A percentile compares a stretch with the other conserved stretches of the same genome.
Conservation (phyloP, 2,888 invertebrate species). For the Adineta ricciae region DNA sequence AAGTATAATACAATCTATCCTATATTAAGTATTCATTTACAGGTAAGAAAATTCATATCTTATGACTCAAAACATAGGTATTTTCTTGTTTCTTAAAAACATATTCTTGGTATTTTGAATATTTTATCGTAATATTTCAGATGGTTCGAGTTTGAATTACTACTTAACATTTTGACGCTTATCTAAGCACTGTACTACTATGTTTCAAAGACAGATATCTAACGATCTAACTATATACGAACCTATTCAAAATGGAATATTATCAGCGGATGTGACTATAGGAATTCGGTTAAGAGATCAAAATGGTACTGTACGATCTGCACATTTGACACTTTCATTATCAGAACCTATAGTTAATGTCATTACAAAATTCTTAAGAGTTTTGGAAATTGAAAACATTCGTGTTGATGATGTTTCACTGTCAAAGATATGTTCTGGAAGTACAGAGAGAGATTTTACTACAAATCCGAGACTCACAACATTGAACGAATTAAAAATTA, state of each 20-base stretch:
- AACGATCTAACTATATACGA: background rate
- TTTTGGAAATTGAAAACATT: background rate
- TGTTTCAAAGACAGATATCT: background rate
- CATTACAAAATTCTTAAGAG: background rate
- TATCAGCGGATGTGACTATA: background rate
- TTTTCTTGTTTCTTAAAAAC: background rate
- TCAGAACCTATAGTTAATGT: background rate
- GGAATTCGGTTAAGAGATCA: background rate
- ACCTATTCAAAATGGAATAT: background rate
- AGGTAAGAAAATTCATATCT: too few species aligned
- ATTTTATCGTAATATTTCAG: too few species aligned
- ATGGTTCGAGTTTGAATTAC: too few species aligned
- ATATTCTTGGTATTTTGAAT: background rate
- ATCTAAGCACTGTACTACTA: too few species aligned
- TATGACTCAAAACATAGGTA: background rate
- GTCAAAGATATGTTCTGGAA: background rate
- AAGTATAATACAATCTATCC: too few species aligned
- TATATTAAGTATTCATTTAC: background rate
- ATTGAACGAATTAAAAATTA: background rate
- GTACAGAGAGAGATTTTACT: too few species aligned
- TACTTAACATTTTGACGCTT: too few species aligned
- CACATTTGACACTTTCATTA: background rate
- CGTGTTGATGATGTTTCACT: background rate
- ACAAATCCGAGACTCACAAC: background rate
- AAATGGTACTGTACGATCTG: background rate